Base-by-base conservation (phyloP, 64 coral and sea anemone species). In the Montipora capricornis region DNA sequence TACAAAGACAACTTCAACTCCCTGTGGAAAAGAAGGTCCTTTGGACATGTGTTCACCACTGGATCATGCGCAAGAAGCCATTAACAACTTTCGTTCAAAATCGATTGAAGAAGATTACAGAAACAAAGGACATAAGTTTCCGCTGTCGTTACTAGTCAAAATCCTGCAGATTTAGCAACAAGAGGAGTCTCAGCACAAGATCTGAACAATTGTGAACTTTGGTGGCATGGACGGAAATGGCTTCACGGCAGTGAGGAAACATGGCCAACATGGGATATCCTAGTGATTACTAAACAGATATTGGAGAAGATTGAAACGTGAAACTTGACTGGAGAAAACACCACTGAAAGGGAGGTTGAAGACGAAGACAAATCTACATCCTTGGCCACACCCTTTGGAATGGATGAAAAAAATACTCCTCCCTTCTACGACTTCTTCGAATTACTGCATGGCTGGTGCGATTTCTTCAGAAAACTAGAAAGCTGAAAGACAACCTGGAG, bases 181-280 rank as follows among this genome's bases (percentile, higher is more conserved):
- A n/a, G n/a, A n/a, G n/a, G n/a, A n/a, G n/a, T n/a, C n/a, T n/a
- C n/a, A n/a, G n/a, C n/a, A n/a, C n/a, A n/a, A n/a, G n/a, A n/a
- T n/a, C n/a, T n/a, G n/a, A n/a, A n/a, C n/a, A n/a, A 75, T 60
- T 74, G 70, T 76, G 24, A 84, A 77, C 70, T 92, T 46, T 92
- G 90, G 89, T 92, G 81, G 90, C 62, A 92, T 47, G 90, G 90
- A 0, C 90, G 80, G 16, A 59, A 76, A 59, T 92, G 90, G 90
- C 80, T 92, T 17, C 15, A 16, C 8, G 52, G 51, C 70, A 69
- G 45, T 29, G 47, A 75, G 52, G 13, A 48, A 24, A 75, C 70
- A n/a, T 88, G 85, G 85, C 70, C 85, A n/a, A 88, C 47, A 22
- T 88, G 85, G 68, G 82, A 86, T 86, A 68, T 86, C 26, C 82